These are phyloP conservation scores for Ormyrus thymus DNA, from an alignment of 2,888 invertebrate species.

Conservation along the genomic window DNA sequence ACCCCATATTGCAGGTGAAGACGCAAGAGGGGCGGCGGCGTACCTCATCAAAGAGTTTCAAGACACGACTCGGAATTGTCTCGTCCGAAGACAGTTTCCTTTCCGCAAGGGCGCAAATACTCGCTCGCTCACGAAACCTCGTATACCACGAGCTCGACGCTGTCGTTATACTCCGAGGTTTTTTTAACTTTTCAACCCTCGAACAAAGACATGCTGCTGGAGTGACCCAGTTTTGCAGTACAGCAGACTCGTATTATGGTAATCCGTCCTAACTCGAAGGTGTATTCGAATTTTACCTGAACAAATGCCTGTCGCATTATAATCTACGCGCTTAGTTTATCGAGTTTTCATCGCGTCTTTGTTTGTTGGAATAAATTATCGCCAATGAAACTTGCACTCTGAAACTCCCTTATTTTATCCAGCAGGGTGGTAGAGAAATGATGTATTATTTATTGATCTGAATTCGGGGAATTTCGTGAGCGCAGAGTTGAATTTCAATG, in stretches of 20 bases:
- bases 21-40: neutral
- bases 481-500: neutral
- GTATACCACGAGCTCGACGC: slow-evolving; percentile 21
- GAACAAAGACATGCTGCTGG: neutral
- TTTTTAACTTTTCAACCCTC: slow-evolving; percentile 14
- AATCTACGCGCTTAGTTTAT: too few species aligned
- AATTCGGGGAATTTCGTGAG: too few species aligned
- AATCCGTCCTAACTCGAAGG: too few species aligned
- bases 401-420: too few species aligned
- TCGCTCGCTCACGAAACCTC: neutral
- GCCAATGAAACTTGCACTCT: too few species aligned
- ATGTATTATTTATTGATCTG: too few species aligned
- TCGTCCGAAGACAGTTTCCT: neutral
- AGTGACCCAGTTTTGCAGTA: slow-evolving; percentile 30
- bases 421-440: too few species aligned
- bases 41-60: slow-evolving; percentile 30
- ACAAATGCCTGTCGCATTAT: too few species aligned
- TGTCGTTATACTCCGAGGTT: slow-evolving; percentile 5
- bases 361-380: too few species aligned
- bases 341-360: too few species aligned
- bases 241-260: too few species aligned
- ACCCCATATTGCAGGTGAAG: neutral
- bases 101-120: neutral
- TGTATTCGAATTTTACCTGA: too few species aligned
- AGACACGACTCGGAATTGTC: slow-evolving; percentile 38